Conservation (phyloP, 2,113 vertebrate genomes). For the Chaetodon trifascialis region DNA sequence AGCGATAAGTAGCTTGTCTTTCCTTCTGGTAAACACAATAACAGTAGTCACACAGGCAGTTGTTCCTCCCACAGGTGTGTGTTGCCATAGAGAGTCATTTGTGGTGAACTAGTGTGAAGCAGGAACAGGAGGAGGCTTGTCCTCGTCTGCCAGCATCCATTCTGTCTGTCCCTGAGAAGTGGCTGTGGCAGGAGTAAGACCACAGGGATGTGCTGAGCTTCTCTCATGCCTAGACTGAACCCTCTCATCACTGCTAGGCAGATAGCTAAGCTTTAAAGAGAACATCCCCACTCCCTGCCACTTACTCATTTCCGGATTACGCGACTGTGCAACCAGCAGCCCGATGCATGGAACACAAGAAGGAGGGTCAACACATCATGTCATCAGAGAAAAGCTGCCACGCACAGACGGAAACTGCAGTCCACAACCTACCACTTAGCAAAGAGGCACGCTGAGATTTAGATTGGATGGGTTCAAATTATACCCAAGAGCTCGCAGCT, state of each 20-base stretch:
- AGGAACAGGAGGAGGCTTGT: constrained; percentile 53
- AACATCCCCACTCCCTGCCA: constrained; percentile 73
- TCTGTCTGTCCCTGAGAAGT: constrained; percentile 57
- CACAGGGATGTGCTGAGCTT: constrained; percentile 53
- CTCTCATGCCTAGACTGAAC: constrained; percentile 60
- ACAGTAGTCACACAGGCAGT: constrained; percentile 32
- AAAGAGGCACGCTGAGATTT: constrained; percentile 71
- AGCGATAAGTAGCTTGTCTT: constrained; percentile 15
- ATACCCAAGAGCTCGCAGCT: constrained; percentile 79
- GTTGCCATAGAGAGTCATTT: constrained; percentile 65
- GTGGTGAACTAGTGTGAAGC: constrained; percentile 17
- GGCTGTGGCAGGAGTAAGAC: constrained; percentile 56
- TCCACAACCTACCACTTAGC: constrained; percentile 72
- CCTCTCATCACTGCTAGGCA: constrained; percentile 61
- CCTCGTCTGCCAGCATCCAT: constrained; percentile 43
- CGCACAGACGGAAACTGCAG: constrained; percentile 70
- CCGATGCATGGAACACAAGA: constrained; percentile 44
- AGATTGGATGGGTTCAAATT: constrained; percentile 78
- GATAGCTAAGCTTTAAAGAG: constrained; percentile 71
- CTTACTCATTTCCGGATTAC: constrained; percentile 75
- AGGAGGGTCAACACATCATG: constrained; percentile 66
- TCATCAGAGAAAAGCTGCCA: constrained; percentile 72
- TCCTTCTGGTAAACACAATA: constrained; percentile 37
- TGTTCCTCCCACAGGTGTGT: constrained; percentile 60
- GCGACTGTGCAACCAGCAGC: constrained; percentile 40